A percentile compares a stretch with the other conserved stretches of the same genome.
Evolutionary conservation across 2,888 invertebrate species (phyloP).

Genomic region (Tipula helvola): DNA sequence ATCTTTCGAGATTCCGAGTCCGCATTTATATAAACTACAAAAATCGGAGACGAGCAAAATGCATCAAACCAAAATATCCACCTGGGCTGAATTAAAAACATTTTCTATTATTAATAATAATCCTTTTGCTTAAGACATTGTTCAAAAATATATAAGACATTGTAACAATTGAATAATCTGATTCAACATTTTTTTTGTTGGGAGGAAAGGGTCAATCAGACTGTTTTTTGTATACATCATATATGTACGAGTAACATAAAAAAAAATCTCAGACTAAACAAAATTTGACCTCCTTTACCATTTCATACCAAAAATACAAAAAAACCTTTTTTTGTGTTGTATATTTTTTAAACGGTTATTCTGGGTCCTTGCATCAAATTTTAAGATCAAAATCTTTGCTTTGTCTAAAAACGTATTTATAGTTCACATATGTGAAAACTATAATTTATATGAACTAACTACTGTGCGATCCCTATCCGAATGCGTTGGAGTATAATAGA

Average conservation of each 20-base stretch:
- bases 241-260: background rate
- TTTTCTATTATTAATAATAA: background rate
- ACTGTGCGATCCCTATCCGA: background rate
- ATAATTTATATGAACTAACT: background rate
- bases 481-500: constrained; percentile 4
- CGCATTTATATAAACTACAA: no score
- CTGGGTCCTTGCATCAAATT: constrained; percentile 7
- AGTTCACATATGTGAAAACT: constrained; percentile 7
- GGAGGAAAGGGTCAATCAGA: constrained; percentile 6
- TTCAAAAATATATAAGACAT: background rate
- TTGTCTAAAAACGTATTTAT: background rate
- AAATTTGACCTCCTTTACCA: constrained; percentile 4
- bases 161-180: constrained; percentile 7
- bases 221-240: background rate
- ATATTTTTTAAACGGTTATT: background rate
- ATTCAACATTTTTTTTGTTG: background rate
- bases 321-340: background rate
- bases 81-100: background rate
- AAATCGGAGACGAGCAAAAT: background rate
- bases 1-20: background rate
- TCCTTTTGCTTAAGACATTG: background rate
- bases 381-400: constrained; percentile 6
- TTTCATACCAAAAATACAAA: background rate
- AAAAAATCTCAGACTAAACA: background rate
- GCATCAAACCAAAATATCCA: background rate